These are phyloP conservation scores for Spicauda simplicius DNA, from an alignment of 2,888 invertebrate genomes.

Conservation along the genomic window DNA sequence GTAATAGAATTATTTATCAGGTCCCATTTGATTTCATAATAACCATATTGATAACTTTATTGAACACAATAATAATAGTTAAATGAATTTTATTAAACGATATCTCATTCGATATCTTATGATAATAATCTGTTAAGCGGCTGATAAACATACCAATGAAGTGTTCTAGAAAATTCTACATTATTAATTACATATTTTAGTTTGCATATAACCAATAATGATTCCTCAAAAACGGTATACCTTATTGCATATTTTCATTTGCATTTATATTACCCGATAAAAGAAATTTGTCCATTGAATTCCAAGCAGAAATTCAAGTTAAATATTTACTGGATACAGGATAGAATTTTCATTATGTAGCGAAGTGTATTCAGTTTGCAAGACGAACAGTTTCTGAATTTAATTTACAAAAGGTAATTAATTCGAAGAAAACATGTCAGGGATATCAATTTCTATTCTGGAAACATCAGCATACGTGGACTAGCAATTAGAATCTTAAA, in stretches of 20 bases:
- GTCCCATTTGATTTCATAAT: background rate
- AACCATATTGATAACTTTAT: background rate
- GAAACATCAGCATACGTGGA: no score
- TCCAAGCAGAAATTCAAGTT: background rate
- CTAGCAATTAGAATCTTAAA: background rate
- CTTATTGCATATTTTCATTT: no score
- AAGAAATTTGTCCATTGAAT: background rate
- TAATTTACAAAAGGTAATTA: background rate
- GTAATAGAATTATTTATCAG: no score
- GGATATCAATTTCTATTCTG: background rate
- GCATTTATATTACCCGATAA: no score
- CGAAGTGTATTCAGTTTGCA: background rate
- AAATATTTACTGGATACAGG: background rate
- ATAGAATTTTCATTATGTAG: no score
- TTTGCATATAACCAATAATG: background rate
- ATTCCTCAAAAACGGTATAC: background rate
- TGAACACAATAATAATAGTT: slow-evolving; percentile 2
- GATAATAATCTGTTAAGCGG: slow-evolving; percentile 31
- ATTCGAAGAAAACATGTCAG: background rate
- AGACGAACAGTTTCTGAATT: background rate
- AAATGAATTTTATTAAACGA: slow-evolving; percentile 8
- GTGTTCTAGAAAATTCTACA: slow-evolving; percentile 41
- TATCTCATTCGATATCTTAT: slow-evolving; percentile 13
- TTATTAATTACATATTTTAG: slow-evolving; percentile 2
- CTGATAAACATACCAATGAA: slow-evolving; percentile 41